Base-by-base conservation (phyloP, 1,140 invertebrate genomes). In the Drepana arcuata region DNA sequence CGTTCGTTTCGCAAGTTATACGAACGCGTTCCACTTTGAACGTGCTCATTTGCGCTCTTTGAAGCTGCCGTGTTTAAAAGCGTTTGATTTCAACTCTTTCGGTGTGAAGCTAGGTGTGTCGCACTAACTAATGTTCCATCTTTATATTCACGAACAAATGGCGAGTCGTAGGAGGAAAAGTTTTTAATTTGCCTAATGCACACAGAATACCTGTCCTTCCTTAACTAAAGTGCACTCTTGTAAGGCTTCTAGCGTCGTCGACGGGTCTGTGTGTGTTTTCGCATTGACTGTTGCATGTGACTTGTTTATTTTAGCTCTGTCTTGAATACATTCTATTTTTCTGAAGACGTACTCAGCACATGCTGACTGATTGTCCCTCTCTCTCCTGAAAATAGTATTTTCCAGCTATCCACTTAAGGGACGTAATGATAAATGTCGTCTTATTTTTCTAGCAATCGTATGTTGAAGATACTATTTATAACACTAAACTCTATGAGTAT, bases 171-270 rank as follows among this genome's bases (percentile, higher is more conserved):
- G 33, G 45, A 62, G 60, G 49, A 67, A 54, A 63, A 61, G 50
- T 77, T 79, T 77, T 79, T 79, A 79, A 79, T 79, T 77, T 58
- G 63, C 72, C 71, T 79, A 79, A 79, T 79, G 74, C 68, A 78
- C 54, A 49, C 55, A 44, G 36, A 61, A 56, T 61, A 61, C 54
- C 52, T 63, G 60, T 63, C 51, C 58, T 72, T 66, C 57, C 43
- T 57, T 67, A 60, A 64, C 50, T 60, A 68, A 61, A 70, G 60
- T 60, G 61, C 60, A 60, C 56, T 51, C 42, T 58, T 71, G 48
- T 71, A 64, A 54, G 51, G 56, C 50, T 47, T 63, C 55, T n/a
- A n/a, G 45, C 48, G 44, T 38, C 47, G 53, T 45, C 54, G 42
- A 34, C 47, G 30, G 16, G 7, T 6, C 51, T 52, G 44, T 33